Evolutionary conservation across 2,113 vertebrate species (phyloP).

Genomic region (Bufo gargarizans): DNA sequence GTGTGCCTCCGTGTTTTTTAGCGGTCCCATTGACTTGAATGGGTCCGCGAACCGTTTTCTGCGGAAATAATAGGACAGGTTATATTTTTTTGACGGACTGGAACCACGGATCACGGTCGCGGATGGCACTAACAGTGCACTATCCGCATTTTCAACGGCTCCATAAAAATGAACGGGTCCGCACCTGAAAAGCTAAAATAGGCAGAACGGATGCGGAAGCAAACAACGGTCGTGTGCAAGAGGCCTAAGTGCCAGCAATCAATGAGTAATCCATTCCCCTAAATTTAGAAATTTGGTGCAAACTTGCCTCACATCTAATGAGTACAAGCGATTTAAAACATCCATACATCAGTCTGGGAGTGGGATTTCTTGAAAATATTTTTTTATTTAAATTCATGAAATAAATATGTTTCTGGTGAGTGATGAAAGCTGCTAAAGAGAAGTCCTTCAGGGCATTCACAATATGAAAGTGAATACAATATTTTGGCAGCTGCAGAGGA

Average conservation of each 20-base stretch:
- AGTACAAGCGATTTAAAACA: conserved; percentile 38
- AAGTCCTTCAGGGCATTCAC: conserved; percentile 13
- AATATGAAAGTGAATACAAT: conserved; percentile 38
- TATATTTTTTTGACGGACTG: no score
- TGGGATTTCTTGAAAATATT: conserved; percentile 29
- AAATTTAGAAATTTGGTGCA: not conserved
- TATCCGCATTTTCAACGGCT: no score
- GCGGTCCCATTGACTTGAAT: no score
- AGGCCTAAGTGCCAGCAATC: not conserved
- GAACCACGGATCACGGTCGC: no score
- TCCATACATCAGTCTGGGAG: conserved; percentile 28
- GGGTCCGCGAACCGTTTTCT: no score
- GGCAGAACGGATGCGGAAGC: no score
- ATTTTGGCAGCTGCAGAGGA: conserved; percentile 36
- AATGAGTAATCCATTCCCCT: not conserved
- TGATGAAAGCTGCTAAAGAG: conserved; percentile 41
- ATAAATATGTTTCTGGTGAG: conserved; percentile 35
- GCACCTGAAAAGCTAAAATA: no score
- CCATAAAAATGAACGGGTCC: no score
- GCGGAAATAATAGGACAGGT: no score
- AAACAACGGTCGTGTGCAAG: no score
- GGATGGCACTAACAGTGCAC: no score
- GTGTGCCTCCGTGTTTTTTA: no score
- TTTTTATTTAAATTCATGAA: conserved; percentile 40
- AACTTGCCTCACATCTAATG: not conserved